A percentile compares a stretch with the other conserved stretches of the same genome.
These are phyloP conservation scores for Elysia chlorotica DNA, from an alignment of 1,140 invertebrate genomes.

Conservation along the genomic window DNA sequence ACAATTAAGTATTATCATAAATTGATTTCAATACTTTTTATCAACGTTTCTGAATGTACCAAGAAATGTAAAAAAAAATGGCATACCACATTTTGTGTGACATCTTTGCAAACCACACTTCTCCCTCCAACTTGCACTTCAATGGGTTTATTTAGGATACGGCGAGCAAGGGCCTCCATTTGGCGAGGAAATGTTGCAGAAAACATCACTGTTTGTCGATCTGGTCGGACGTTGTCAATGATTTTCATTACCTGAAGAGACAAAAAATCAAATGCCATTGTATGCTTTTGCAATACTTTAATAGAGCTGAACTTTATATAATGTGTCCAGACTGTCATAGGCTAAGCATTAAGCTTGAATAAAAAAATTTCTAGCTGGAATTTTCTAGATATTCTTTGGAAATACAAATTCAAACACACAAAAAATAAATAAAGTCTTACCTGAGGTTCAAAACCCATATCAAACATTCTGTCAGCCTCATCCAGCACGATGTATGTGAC, in stretches of 20 bases:
- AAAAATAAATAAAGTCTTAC: constrained; percentile 61
- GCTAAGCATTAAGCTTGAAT: too few relatives aligned
- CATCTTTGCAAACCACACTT: constrained; percentile 97
- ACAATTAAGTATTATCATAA: too few relatives aligned
- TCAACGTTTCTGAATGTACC: not conserved
- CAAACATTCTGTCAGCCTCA: constrained; percentile 99
- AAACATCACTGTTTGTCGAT: constrained; percentile 97
- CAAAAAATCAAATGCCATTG: too few relatives aligned
- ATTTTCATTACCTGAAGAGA: constrained; percentile 85
- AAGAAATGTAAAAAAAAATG: not conserved
- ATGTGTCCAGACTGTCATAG: too few relatives aligned
- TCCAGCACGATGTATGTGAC: constrained; percentile 98
- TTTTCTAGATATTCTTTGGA: too few relatives aligned
- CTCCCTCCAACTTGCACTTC: constrained; percentile 93
- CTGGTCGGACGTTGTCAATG: constrained; percentile 95
- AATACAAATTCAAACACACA: too few relatives aligned
- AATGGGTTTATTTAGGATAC: constrained; percentile 92
- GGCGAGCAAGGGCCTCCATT: constrained; percentile 96
- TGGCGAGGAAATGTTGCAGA: constrained; percentile 98
- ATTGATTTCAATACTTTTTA: too few relatives aligned
- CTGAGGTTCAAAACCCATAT: constrained; percentile 99
- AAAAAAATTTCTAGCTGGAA: too few relatives aligned
- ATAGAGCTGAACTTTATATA: too few relatives aligned
- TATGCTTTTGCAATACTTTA: too few relatives aligned
- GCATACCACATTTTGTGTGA: constrained; percentile 89